Base-by-base conservation (phyloP, 2,888 invertebrate genomes). In the Pollenia angustigena region DNA sequence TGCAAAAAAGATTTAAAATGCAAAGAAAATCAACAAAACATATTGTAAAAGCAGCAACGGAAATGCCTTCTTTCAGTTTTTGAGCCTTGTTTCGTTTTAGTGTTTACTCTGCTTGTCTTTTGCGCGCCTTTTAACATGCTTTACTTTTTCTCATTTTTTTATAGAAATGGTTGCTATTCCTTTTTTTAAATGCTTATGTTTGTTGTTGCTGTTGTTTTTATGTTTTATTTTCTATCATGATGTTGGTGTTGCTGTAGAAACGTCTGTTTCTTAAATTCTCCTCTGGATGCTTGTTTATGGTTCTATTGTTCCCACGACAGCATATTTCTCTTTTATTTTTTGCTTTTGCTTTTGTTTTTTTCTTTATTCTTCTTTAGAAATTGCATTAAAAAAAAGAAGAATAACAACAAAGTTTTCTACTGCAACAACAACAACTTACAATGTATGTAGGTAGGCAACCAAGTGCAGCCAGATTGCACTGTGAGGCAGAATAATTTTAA, bases 241-340 rank as follows among this genome's bases (percentile, higher is more conserved):
- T 48, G 42, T 75, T 68, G 11, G 8, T 56, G 74, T 52, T 79
- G 68, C 14, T 69, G 68, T 52, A 23, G 60, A 18, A 75, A 76
- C 85, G 80, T 80, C 71, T 88, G 85, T 40, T 85, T 72, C 66
- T 56, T 9, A 66, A 85, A 85, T 78, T 84, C 85, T 75, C 85
- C 48, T 54, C 74, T 71, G 85, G 79, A 84, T 84, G 81, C 84
- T 81, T 81, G 75, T 79, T 81, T 84, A 88, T 68, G 81, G 69
- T 80, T 83, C 84, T 81, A 88, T 88, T 88, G 88, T 88, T 88
- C 74, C 78, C 74, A 64, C 44, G 81, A 64, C 60, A 81, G 60
- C 58, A 84, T 81, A 74, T 54, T 81, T 46, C 46, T 75, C 40
- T 18, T 12, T 40, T 14, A 12, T 58, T 75, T 40, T 52, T 23